Conservation (phyloP, 2,888 invertebrate genomes). For the Beris morrisii region DNA sequence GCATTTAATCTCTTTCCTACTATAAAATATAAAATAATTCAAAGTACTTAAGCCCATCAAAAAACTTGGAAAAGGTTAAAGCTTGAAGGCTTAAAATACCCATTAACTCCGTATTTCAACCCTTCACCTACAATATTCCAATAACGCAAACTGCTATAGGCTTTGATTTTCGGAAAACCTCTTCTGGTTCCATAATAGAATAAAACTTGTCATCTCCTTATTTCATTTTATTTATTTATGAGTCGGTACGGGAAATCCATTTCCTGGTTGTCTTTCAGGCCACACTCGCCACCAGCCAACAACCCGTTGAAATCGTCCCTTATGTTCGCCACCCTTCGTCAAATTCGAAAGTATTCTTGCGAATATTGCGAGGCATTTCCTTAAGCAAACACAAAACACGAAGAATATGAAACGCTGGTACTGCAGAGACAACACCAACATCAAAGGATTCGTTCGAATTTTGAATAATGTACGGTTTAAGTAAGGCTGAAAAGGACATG, state of each 20-base stretch:
- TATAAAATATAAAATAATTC: not conserved
- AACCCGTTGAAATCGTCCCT: constrained; percentile 30
- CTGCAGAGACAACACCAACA: constrained; percentile 13
- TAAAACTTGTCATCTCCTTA: constrained; percentile 42
- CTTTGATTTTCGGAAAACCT: constrained; percentile 30
- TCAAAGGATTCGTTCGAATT: constrained; percentile 32
- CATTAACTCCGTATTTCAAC: not conserved
- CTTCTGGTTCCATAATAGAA: constrained; percentile 39
- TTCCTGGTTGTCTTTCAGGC: constrained; percentile 34
- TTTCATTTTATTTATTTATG: constrained; percentile 36
- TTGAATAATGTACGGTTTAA: constrained; percentile 34
- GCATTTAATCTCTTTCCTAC: no score
- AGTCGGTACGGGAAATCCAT: constrained; percentile 36
- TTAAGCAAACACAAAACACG: not conserved
- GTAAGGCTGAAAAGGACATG: constrained; percentile 33
- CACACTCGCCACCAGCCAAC: constrained; percentile 15
- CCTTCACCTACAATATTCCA: constrained; percentile 10
- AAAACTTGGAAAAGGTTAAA: constrained; percentile 14
- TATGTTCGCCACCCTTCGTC: constrained; percentile 4
- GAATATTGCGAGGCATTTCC: not conserved
- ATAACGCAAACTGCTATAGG: constrained; percentile 20
- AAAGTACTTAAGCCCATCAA: constrained; percentile 15
- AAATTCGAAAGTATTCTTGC: constrained; percentile 4
- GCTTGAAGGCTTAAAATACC: constrained; percentile 12
- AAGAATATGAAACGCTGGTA: not conserved